Conservation (phyloP, 1,140 invertebrate species). For the Planococcus citri region DNA sequence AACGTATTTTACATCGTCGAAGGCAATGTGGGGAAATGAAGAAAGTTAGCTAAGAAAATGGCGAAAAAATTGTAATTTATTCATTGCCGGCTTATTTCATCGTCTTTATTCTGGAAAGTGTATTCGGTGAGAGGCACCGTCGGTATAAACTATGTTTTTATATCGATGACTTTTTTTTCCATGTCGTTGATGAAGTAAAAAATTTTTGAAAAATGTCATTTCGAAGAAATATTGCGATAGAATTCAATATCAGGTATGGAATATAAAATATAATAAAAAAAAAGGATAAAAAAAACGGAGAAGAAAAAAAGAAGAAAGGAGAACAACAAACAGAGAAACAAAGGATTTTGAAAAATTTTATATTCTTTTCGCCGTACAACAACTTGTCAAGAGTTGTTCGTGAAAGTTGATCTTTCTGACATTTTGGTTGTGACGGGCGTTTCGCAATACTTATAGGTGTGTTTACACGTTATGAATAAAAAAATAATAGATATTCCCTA, state of each 20-base stretch:
- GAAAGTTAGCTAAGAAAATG: too few relatives aligned
- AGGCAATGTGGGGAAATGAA: too few relatives aligned
- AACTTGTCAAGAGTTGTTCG: constrained; percentile 2
- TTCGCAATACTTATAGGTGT: not conserved
- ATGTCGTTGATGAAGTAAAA: not conserved
- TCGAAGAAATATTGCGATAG: not conserved
- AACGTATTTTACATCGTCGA: too few relatives aligned
- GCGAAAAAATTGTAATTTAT: not conserved
- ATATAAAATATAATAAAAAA: not conserved
- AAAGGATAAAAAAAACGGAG: not conserved
- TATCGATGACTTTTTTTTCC: not conserved
- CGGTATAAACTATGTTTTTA: not conserved
- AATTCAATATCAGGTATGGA: not conserved
- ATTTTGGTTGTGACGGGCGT: not conserved
- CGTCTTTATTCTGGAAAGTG: not conserved
- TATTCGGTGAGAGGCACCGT: not conserved
- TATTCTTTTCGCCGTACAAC: not conserved
- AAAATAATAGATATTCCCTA: not conserved
- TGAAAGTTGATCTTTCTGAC: not conserved
- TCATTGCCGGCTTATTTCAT: not conserved
- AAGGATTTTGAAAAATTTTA: not conserved
- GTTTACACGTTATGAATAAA: constrained; percentile 7
- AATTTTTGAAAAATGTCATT: not conserved
- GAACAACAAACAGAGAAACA: not conserved
- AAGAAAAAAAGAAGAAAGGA: not conserved